Evolutionary conservation across 2,797 vertebrate genomes (phyloP).

Genomic region (Cryptoprocta ferox): DNA sequence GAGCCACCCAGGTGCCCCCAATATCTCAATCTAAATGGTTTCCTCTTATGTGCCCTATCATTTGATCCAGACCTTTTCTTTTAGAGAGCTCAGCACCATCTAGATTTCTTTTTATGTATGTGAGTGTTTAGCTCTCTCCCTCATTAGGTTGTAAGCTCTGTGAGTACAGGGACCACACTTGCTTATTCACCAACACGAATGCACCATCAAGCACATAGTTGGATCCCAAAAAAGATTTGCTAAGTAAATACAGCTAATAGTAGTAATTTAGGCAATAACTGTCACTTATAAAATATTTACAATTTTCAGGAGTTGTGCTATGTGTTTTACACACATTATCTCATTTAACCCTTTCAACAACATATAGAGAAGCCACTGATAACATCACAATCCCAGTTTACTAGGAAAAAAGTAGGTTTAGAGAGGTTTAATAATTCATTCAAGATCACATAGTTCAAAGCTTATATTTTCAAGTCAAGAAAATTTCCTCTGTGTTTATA

Average conservation of each 20-base stretch:
- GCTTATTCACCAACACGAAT: neutral
- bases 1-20: neutral
- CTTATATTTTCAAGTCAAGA: neutral
- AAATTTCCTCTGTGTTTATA: neutral
- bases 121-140: neutral
- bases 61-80: neutral
- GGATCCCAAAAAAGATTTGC: neutral
- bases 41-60: neutral
- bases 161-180: neutral
- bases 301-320: neutral
- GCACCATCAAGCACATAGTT: neutral
- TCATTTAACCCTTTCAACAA: neutral
- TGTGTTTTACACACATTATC: neutral
- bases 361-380: neutral
- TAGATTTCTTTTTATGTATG: neutral
- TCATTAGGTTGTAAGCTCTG: neutral
- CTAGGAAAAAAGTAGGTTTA: neutral
- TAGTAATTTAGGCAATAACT: neutral
- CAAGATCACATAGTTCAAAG: neutral
- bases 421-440: neutral
- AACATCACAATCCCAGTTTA: neutral
- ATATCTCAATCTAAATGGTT: neutral
- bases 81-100: neutral
- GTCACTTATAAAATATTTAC: neutral
- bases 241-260: neutral